Evolutionary conservation across 2,888 invertebrate species (phyloP), one percentile per base, ranked within the genome.

Genomic region (Nasonovia ribisnigri): DNA sequence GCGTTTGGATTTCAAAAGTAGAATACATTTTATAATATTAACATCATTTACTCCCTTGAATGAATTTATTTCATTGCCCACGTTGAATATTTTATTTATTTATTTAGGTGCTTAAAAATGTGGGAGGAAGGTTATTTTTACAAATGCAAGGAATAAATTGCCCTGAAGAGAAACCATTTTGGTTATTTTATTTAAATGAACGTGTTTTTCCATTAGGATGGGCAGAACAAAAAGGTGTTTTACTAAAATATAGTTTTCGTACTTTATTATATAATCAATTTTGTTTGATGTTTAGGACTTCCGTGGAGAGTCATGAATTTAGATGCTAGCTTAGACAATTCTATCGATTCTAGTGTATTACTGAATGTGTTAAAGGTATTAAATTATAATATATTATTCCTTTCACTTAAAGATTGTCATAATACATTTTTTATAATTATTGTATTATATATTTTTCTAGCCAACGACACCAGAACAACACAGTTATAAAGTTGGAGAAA

Each of bases 281-380:
- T 95, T 95, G 95, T 95, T 60, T 57, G 95, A 96, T 96, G 96
- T 96, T 96, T 96, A 96, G 96, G 96, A 95, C 95, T 95, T 95
- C 95, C 94, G 54, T 94, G 91, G 94, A 96, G 96, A 96, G 96
- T 96, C 95, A 95, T 92, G 92, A 95, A 95, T 95, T 96, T 96
- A 96, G 95, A 94, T 92, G 84, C 43, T 5, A 48, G 60, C 4
- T 29, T 93, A 84, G 46, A 90, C 42, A 48, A 42, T 51, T 4
- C 10, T n/a, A 51, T 48, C 10, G 60, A 90, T 77, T 90, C 90
- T 42, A 86, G 42, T 90, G 26, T 54, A 43, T 86, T 93, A 43
- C 67, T 93, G 24, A 86, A 90, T 67, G 67, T 93, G 4, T 90
- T 93, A 86, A 93, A 93, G 51, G 93, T 93, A 77, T 77, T 36